A percentile compares a stretch with the other conserved stretches of the same genome.
These are phyloP conservation scores for Hypolimnas misippus DNA, from an alignment of 2,888 invertebrate species.

Conservation along the genomic window DNA sequence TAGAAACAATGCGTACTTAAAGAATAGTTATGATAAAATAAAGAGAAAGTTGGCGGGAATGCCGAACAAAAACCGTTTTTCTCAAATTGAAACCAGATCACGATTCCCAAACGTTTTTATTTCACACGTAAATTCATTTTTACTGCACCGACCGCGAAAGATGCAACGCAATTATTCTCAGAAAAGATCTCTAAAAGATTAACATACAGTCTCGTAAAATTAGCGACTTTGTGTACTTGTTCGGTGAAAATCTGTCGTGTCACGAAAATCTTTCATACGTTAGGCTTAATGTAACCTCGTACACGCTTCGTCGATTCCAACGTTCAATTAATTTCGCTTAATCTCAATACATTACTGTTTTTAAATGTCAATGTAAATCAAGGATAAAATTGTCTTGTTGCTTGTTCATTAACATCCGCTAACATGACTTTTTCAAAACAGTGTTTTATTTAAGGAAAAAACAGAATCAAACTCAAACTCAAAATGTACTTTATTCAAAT, in stretches of 20 bases:
- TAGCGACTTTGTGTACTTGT: not conserved
- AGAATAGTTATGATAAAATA: not conserved
- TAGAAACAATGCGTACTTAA: not conserved
- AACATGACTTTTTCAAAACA: not conserved
- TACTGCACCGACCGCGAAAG: slow-evolving; percentile 24
- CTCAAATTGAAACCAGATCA: not conserved
- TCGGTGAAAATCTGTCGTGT: not conserved
- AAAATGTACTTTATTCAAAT: too few species aligned
- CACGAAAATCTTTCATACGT: not conserved
- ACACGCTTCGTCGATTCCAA: not conserved
- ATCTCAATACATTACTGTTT: not conserved
- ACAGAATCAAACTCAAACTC: too few species aligned
- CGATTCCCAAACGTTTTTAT: slow-evolving; percentile 8
- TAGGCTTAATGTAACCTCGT: not conserved
- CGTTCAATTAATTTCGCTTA: not conserved
- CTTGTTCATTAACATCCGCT: not conserved
- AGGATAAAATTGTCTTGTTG: not conserved
- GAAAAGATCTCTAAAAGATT: slow-evolving; percentile 6
- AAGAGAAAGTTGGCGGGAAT: slow-evolving; percentile 17
- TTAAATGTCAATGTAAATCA: not conserved
- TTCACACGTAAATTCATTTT: slow-evolving; percentile 15
- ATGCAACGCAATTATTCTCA: slow-evolving; percentile 23
- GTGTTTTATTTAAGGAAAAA: not conserved
- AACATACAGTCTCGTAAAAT: slow-evolving; percentile 5
- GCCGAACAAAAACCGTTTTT: slow-evolving; percentile 12